Evolutionary conservation across 2,113 vertebrate genomes (phyloP), one percentile per base, ranked within the genome.

Genomic region (Erythrocercus mccallii): DNA sequence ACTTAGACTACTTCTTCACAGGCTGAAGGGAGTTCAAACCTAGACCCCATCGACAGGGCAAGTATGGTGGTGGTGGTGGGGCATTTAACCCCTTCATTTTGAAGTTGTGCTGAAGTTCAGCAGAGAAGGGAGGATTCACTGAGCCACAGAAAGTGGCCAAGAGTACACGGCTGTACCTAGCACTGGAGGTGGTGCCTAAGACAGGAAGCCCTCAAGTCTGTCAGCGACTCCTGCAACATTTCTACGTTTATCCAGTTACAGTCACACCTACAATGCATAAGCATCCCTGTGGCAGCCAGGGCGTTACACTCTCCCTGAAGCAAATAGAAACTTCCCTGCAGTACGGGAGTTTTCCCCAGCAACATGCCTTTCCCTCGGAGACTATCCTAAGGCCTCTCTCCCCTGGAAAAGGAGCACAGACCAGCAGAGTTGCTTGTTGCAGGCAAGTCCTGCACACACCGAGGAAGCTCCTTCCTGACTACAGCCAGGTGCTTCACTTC

Each of bases 231-330:
- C 21, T 48, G n/a, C 19, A 58, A 35, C 22, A 51, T 23, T 42
- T 50, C 72, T 64, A 3, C 44, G 8, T 71, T 58, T 66, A 22
- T 23, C 30, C 60, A 40, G 7, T 31, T 38, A 31, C 2, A 1
- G 9, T 23, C 30, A 33, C 0, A 25, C 0, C 3, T 11, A 54
- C 22, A 20, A 10, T 15, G 24, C 54, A 19, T 5, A 35, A 47
- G 60, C 42, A 86, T 45, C 74, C 37, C 40, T 20, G 31, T 18
- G 80, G 57, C 61, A 66, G 57, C 30, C 66, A 80, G 81, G 22
- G 4, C 13, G 45, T 72, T 56, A 22, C 12, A 8, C 16, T 57
- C 7, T 12, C 25, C 33, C 21, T 35, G 19, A 73, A 61, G 40
- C 3, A 73, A 50, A 40, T 0, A 64, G 56, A 51, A 53, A 65